A percentile compares a stretch with the other conserved stretches of the same genome.
phyloP scores from a whole-genome alignment of 2,797 vertebrate species.

The Hemibagrus guttatus region DNA sequence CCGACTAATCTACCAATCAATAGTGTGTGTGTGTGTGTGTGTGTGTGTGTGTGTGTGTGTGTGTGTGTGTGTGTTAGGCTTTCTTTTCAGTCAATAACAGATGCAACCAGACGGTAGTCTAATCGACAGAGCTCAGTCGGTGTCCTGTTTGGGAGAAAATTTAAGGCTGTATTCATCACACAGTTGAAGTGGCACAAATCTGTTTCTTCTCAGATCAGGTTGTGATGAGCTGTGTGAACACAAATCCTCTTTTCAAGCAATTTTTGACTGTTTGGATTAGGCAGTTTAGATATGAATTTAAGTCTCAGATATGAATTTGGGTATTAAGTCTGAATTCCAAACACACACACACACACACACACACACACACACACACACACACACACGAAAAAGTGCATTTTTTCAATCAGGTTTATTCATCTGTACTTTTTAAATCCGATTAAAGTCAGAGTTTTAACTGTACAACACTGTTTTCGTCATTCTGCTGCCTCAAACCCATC shows the following conservation, averaged over 20 bases:
- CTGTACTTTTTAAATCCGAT: neutral
- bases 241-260: neutral
- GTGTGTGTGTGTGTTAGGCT: neutral
- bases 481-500: neutral
- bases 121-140: constrained; percentile 31
- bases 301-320: neutral
- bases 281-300: neutral
- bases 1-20: constrained; percentile 43
- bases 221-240: neutral
- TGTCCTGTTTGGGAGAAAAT: constrained; percentile 12
- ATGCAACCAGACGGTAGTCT: constrained; percentile 33
- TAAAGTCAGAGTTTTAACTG: neutral
- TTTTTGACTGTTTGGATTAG: too few species aligned
- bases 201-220: neutral
- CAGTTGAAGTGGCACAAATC: constrained; percentile 13
- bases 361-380: neutral
- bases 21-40: constrained; percentile 24
- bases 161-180: constrained; percentile 18
- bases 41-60: constrained; percentile 10
- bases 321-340: neutral
- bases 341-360: neutral
- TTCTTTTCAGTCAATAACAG: constrained; percentile 22
- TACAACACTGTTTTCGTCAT: neutral
- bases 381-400: neutral
- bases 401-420: neutral